A percentile compares a stretch with the other conserved stretches of the same genome.
These are phyloP conservation scores for Actinostola sp. DNA, from an alignment of 92 coral and sea anemone genomes.

Conservation along the genomic window DNA sequence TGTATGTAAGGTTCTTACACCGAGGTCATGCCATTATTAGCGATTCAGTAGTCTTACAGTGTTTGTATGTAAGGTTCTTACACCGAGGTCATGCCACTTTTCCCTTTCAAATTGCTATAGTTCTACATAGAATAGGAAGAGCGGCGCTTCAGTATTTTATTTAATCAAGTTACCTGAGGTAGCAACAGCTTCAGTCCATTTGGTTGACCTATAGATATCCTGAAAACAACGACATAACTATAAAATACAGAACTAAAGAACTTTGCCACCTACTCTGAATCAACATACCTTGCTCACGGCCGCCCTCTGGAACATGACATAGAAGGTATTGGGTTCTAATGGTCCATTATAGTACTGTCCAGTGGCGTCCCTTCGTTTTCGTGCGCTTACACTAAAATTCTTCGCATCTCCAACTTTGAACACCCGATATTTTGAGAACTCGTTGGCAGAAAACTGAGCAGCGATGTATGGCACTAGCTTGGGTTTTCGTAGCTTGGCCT, in stretches of 20 bases:
- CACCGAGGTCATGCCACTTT: no score
- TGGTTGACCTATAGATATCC: slow-evolving; percentile 70
- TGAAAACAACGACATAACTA: slow-evolving; percentile 18
- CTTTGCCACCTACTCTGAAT: not conserved
- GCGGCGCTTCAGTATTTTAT: no score
- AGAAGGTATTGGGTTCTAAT: slow-evolving; percentile 58
- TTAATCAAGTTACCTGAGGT: slow-evolving; percentile 46
- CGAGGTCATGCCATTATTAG: no score
- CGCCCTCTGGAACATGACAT: slow-evolving; percentile 79
- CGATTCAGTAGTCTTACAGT: no score
- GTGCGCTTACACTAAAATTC: slow-evolving; percentile 19
- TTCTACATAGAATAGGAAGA: no score
- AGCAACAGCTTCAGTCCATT: slow-evolving; percentile 69
- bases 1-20: no score
- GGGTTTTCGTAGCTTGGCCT: slow-evolving; percentile 50
- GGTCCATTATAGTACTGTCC: slow-evolving; percentile 73
- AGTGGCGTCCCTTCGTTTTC: slow-evolving; percentile 27
- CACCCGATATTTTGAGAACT: slow-evolving; percentile 38
- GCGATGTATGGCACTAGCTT: slow-evolving; percentile 69
- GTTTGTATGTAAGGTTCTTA: no score
- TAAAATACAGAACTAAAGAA: not conserved
- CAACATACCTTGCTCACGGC: slow-evolving; percentile 63
- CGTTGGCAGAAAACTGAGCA: slow-evolving; percentile 59
- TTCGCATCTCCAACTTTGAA: slow-evolving; percentile 66
- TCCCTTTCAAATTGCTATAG: no score